A percentile compares a stretch with the other conserved stretches of the same genome.
These are phyloP conservation scores for Sinocyclocheilus anophthalmus DNA, from an alignment of 2,113 vertebrate species.

Conservation along the genomic window DNA sequence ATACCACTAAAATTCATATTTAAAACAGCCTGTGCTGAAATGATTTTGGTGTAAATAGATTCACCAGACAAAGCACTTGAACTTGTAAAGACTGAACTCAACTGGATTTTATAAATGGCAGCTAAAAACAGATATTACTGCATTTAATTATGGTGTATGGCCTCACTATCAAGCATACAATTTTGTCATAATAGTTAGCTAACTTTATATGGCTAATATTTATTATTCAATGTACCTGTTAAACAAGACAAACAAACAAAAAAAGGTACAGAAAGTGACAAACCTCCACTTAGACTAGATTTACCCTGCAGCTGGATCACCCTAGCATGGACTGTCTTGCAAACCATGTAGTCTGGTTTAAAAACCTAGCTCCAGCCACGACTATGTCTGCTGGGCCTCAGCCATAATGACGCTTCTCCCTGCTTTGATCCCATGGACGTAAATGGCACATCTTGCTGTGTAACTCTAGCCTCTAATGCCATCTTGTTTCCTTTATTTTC, in stretches of 20 bases:
- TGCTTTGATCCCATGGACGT: conserved; percentile 28
- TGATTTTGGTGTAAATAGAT: neutral
- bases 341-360: conserved; percentile 29
- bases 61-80: neutral
- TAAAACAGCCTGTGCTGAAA: neutral
- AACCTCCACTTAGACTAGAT: neutral
- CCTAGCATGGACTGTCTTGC: conserved; percentile 7
- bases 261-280: neutral
- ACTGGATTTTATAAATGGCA: neutral
- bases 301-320: neutral
- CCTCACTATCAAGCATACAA: neutral
- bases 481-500: conserved; percentile 60
- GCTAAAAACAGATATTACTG: neutral
- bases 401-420: conserved; percentile 4
- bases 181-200: neutral
- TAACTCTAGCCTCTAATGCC: conserved; percentile 40
- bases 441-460: conserved; percentile 29
- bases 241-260: neutral
- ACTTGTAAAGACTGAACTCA: neutral
- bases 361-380: conserved; percentile 40
- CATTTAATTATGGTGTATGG: neutral
- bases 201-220: neutral
- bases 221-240: neutral
- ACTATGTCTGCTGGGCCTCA: conserved; percentile 33
- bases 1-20: neutral